Evolutionary conservation across 2,797 vertebrate species (phyloP).

Genomic region (Epinephelus awoara): DNA sequence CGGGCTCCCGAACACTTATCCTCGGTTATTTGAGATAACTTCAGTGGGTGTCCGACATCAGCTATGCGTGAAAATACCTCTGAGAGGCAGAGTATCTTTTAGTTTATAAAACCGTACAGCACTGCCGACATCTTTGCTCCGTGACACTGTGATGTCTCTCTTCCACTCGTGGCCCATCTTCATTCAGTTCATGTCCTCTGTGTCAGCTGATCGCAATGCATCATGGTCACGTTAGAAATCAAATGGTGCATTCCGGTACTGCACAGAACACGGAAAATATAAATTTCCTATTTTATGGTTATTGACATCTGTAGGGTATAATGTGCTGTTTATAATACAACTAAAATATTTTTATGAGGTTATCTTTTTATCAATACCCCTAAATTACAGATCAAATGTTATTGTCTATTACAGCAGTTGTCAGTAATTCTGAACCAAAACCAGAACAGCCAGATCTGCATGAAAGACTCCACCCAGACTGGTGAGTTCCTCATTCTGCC

Average conservation of each 20-base stretch:
- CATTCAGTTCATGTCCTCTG: neutral
- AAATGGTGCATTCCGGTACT: conserved; percentile 7
- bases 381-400: too few relatives aligned
- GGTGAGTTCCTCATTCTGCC: too few relatives aligned
- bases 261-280: too few relatives aligned
- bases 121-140: neutral
- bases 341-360: too few relatives aligned
- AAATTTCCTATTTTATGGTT: too few relatives aligned
- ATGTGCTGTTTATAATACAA: too few relatives aligned
- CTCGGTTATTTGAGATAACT: accelerated
- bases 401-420: too few relatives aligned
- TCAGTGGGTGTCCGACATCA: neutral
- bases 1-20: neutral
- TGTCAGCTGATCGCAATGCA: conserved; percentile 52
- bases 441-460: neutral
- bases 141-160: neutral
- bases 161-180: conserved; percentile 1
- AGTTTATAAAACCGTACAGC: neutral
- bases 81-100: accelerated
- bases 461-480: neutral
- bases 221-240: conserved; percentile 43
- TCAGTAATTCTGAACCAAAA: neutral
- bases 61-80: accelerated
- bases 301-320: too few relatives aligned
- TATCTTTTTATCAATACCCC: too few relatives aligned